Base-by-base conservation (phyloP, 2,797 vertebrate species). In the Rhinoraja longicauda region DNA sequence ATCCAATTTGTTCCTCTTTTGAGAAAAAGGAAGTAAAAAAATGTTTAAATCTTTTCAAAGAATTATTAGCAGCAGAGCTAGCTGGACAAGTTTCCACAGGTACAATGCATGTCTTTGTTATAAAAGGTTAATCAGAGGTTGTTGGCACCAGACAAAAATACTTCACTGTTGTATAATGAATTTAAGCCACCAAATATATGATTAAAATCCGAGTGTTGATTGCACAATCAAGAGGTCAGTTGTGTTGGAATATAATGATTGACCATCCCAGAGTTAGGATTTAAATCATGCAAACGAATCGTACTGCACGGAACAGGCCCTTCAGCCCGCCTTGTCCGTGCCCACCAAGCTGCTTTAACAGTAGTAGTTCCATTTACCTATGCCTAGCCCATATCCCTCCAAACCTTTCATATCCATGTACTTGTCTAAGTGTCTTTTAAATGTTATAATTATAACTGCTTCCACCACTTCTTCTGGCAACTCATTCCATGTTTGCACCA, bases 61-160 rank as follows among this genome's bases (percentile, higher is more conserved):
- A 96, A 96, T 95, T 95, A 95, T 94, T 97, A 96, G 96, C 97
- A 95, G 95, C 93, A 93, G 95, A 96, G 95, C 95, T 94, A 29
- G 95, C 95, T 94, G 57, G 95, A 96, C 96, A 96, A 95, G 96
- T 96, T 97, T 94, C 96, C 94, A 76, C 95, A 93, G 95, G 95
- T 95, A 97, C 96, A 96, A 95, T 96, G 94, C 94, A 94, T 94
- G 95, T 96, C 95, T 96, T 96, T 97, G 96, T 97, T 96, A 96
- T 95, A 95, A 94, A 70, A 75, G 90, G 94, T 94, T 96, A 92
- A 92, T 57, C 93, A 94, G 95, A 94, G 95, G 94, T 95, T 94
- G 94, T 95, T 53, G 36, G 90, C 94, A 75, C 39, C 75, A 73
- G 90, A 70, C 90, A 92, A 75, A 92, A 92, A 92, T 39, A 92